Conservation (phyloP, 2,797 vertebrate genomes). For the Arrhamphus sclerolepis region DNA sequence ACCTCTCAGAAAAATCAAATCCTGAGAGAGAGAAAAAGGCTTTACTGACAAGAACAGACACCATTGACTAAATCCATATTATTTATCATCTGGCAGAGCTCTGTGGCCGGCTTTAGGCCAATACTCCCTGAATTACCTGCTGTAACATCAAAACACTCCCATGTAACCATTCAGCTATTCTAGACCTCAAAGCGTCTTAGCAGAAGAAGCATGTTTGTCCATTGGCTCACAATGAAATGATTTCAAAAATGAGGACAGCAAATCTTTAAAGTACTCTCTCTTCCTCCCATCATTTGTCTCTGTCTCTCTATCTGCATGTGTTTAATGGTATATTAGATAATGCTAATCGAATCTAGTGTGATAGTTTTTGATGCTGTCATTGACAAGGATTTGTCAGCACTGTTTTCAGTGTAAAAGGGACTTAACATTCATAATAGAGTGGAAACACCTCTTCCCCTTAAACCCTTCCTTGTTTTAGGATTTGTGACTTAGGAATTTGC, state of each 20-base stretch:
- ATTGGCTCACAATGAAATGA: slow-evolving; percentile 60
- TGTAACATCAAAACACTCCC: slow-evolving; percentile 68
- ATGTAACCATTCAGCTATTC: slow-evolving; percentile 63
- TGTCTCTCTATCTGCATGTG: slow-evolving; percentile 8
- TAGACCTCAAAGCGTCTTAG: slow-evolving; percentile 63
- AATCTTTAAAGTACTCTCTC: slow-evolving; percentile 36
- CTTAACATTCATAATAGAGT: slow-evolving; percentile 54
- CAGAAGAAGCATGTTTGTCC: slow-evolving; percentile 44
- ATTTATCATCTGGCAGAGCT: slow-evolving; percentile 73
- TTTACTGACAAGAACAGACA: slow-evolving; percentile 75
- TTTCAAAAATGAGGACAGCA: slow-evolving; percentile 41
- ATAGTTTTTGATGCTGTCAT: slow-evolving; percentile 64
- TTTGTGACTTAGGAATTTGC: slow-evolving; percentile 61
- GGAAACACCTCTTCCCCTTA: slow-evolving; percentile 51
- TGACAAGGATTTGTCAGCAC: slow-evolving; percentile 67
- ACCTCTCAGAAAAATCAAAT: slow-evolving; percentile 75
- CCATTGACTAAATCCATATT: slow-evolving; percentile 74
- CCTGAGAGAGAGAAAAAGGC: slow-evolving; percentile 66
- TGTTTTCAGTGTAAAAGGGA: slow-evolving; percentile 42
- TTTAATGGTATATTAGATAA: slow-evolving; percentile 61
- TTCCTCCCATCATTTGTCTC: slow-evolving; percentile 14
- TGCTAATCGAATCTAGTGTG: slow-evolving; percentile 62
- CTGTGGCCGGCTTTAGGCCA: slow-evolving; percentile 69
- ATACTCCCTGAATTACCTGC: slow-evolving; percentile 70
- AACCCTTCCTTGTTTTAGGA: slow-evolving; percentile 72